These are phyloP conservation scores for Hydrotaea cyrtoneurina DNA, from an alignment of 2,888 invertebrate species.

Conservation along the genomic window DNA sequence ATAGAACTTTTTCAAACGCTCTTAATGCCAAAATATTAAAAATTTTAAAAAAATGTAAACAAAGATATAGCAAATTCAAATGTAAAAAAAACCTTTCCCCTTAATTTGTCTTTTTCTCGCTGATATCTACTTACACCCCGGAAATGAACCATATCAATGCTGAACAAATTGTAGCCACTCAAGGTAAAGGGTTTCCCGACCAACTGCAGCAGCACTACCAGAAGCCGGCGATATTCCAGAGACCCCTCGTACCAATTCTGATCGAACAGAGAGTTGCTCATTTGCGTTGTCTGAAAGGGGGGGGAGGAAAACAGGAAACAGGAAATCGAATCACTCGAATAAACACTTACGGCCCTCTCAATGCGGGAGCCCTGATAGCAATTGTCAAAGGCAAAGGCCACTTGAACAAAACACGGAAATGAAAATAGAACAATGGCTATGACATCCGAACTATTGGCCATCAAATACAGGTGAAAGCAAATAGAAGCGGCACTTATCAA, in stretches of 20 bases:
- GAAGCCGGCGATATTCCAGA: conserved; percentile 43
- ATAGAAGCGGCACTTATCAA: conserved; percentile 50
- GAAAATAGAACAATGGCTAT: conserved; percentile 34
- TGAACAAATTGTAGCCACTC: conserved; percentile 57
- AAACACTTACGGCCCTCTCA: conserved; percentile 46
- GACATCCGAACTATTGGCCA: conserved; percentile 47
- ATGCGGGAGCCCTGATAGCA: conserved; percentile 50
- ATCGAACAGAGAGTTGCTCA: conserved; percentile 34
- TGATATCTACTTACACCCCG: conserved; percentile 51
- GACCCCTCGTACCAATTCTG: conserved; percentile 62
- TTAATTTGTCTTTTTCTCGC: too few relatives aligned
- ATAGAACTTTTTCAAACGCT: too few relatives aligned
- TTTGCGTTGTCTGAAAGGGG: conserved; percentile 37
- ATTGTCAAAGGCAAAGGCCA: conserved; percentile 53
- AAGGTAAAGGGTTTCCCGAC: conserved; percentile 47
- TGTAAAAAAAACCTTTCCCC: too few relatives aligned
- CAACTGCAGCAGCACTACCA: conserved; percentile 36
- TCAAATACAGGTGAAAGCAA: conserved; percentile 59
- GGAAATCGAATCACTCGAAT: background rate
- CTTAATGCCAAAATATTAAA: background rate
- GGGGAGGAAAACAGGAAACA: too few relatives aligned
- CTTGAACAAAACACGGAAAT: conserved; percentile 45
- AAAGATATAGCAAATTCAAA: background rate
- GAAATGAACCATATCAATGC: conserved; percentile 63
- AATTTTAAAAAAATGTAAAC: background rate